Conservation (phyloP, 2,888 invertebrate genomes). For the Empis stercorea region DNA sequence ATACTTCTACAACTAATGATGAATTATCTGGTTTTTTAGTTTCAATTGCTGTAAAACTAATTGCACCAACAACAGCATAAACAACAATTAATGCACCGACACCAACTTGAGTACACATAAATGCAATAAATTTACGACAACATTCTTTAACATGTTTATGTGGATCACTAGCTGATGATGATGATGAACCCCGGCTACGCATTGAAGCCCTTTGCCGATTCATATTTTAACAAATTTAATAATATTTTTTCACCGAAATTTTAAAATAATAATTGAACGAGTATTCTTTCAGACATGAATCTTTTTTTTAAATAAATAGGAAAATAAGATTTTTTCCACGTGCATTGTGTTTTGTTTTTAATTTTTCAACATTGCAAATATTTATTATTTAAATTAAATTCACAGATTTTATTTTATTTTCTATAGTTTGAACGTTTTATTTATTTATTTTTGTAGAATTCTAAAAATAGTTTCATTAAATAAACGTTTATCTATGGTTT, state of each 20-base stretch:
- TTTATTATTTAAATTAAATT: too few species aligned
- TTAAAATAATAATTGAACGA: background rate
- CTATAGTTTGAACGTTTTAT: too few species aligned
- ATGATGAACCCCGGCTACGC: conserved; percentile 47
- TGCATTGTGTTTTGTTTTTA: too few species aligned
- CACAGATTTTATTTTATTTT: too few species aligned
- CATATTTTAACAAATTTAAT: conserved; percentile 2
- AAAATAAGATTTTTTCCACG: too few species aligned
- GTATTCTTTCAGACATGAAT: too few species aligned
- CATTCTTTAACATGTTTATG: conserved; percentile 73
- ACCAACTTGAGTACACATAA: conserved; percentile 87
- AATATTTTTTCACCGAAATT: background rate
- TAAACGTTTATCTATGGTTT: too few species aligned
- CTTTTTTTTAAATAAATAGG: too few species aligned
- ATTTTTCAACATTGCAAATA: too few species aligned
- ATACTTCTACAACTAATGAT: conserved; percentile 39
- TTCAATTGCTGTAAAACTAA: conserved; percentile 69
- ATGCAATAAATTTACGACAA: conserved; percentile 71
- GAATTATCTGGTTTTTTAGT: conserved; percentile 42
- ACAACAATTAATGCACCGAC: conserved; percentile 78
- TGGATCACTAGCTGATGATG: conserved; percentile 51
- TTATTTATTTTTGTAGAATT: too few species aligned
- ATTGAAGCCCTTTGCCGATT: conserved; percentile 42
- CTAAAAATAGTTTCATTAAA: too few species aligned
- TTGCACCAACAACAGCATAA: conserved; percentile 75